Evolutionary conservation across 2,797 vertebrate species (phyloP), one percentile per base, ranked within the genome.

Genomic region (Carduelis carduelis): DNA sequence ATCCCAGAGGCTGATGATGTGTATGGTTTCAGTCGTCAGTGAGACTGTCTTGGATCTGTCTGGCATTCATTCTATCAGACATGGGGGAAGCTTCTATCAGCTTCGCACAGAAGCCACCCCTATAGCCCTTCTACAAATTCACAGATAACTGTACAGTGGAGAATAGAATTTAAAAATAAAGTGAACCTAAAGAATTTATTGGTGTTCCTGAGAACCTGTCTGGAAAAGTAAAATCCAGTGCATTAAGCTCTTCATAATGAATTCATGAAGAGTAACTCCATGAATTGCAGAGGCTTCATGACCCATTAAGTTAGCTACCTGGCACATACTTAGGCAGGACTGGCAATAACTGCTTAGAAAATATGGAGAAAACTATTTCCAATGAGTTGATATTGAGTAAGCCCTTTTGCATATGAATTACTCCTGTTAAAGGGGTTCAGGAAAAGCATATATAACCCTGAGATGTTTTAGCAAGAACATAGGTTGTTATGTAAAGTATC

Each of bases 1-100:
- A 26, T 46, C 23, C 8, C 30, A 50, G 14, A 69, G 19, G 3
- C n/a, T 8, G 2, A 28, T 46, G 4, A 28, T n/a, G 3, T 6
- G 3, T 19, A 47, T 1, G 1, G 7, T 27, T 12, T 72, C 28
- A 17, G 59, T 2, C 24, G 52, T 34, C 3, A 0, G 3, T 2
- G 0, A 2, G 4, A 50, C 8, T 8, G 1, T 55, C 30, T 53
- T 70, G 24, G 35, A 79, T 46, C 2, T 6, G 1, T 23, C 32
- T 55, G 27, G 8, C 9, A 20, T 11, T 76, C 39, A 6, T 22
- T 47, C 11, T 78, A 2, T 44, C 2, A 4, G 23, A 61, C 12
- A 24, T 5, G 1, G 12, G 4, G 11, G 7, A 70, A 56, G 7
- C 3, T 55, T 74, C 41, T 78, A 32, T 26, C 15, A 56, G 7